Conservation (phyloP, 2,797 vertebrate species). For the Molossus alvarezi region DNA sequence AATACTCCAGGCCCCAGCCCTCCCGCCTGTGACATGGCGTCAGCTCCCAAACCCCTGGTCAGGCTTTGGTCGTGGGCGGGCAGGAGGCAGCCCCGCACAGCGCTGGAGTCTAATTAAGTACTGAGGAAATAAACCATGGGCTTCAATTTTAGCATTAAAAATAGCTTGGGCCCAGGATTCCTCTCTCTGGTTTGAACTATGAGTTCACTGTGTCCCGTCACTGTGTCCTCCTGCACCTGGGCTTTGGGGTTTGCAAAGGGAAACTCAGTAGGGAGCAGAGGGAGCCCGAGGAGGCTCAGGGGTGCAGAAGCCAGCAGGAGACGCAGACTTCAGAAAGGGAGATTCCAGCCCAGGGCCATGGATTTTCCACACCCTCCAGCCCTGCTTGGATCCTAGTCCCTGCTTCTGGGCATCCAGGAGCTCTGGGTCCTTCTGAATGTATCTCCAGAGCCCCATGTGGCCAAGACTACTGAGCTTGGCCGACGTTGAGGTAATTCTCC, state of each 20-base stretch:
- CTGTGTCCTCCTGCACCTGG: neutral
- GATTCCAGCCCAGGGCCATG: neutral
- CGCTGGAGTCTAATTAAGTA: slow-evolving; percentile 76
- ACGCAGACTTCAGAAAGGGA: neutral
- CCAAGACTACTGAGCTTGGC: slow-evolving; percentile 8
- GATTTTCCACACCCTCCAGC: no score
- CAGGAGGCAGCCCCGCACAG: slow-evolving; percentile 65
- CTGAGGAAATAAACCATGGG: slow-evolving; percentile 78
- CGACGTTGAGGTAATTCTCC: neutral
- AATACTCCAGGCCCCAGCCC: slow-evolving; percentile 66
- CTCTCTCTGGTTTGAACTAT: slow-evolving; percentile 51
- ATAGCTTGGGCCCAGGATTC: slow-evolving; percentile 74
- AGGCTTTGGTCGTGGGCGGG: slow-evolving; percentile 49
- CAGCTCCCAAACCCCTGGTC: slow-evolving; percentile 60
- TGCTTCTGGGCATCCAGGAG: neutral
- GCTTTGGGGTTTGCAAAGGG: neutral
- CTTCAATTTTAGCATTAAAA: slow-evolving; percentile 83
- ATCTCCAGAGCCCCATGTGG: neutral
- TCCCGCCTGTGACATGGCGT: slow-evolving; percentile 61
- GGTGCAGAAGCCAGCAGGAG: neutral
- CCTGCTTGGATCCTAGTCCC: neutral
- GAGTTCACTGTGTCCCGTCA: neutral
- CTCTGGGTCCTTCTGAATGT: neutral
- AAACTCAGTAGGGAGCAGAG: neutral
- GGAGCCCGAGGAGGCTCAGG: neutral